A percentile compares a stretch with the other conserved stretches of the same genome.
These are phyloP conservation scores for Aporophyla nigra DNA, from an alignment of 2,888 invertebrate genomes.

Conservation along the genomic window DNA sequence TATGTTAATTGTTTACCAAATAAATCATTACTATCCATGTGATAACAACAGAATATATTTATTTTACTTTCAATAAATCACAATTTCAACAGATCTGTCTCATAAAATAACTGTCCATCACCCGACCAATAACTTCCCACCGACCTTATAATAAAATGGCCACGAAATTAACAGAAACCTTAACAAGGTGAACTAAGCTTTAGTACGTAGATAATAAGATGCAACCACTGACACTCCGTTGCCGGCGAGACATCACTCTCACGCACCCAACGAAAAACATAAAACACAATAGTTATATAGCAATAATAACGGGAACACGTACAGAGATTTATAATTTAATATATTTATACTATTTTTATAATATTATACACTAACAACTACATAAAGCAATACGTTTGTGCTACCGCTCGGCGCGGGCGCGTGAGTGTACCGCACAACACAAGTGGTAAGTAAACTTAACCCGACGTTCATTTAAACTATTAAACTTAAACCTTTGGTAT, in stretches of 20 bases:
- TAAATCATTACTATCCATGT: neutral
- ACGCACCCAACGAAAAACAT: conserved; percentile 60
- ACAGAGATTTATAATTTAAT: conserved; percentile 79
- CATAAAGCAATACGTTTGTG: conserved; percentile 88
- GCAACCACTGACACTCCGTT: conserved; percentile 51
- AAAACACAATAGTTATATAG: conserved; percentile 65
- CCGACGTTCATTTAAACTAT: conserved; percentile 48
- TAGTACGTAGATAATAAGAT: conserved; percentile 61
- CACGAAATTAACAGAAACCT: conserved; percentile 59
- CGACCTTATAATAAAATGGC: conserved; percentile 62
- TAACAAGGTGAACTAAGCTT: conserved; percentile 61
- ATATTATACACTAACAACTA: conserved; percentile 85
- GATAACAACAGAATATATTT: conserved; percentile 2
- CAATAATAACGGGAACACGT: conserved; percentile 78
- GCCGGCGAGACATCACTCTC: conserved; percentile 59
- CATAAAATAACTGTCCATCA: conserved; percentile 3
- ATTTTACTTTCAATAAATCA: conserved; percentile 5
- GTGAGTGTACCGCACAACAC: conserved; percentile 48
- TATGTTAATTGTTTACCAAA: neutral
- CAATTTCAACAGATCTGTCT: conserved; percentile 19
- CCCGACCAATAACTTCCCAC: conserved; percentile 49
- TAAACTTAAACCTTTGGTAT: conserved; percentile 80
- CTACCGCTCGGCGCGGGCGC: conserved; percentile 70
- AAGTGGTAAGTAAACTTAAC: conserved; percentile 70
- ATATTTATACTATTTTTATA: conserved; percentile 69